Percentiles rank a stretch among this genome's conserved stretches.
Conservation (phyloP, 2,888 invertebrate species). For the Drosophila fungiperda region DNA sequence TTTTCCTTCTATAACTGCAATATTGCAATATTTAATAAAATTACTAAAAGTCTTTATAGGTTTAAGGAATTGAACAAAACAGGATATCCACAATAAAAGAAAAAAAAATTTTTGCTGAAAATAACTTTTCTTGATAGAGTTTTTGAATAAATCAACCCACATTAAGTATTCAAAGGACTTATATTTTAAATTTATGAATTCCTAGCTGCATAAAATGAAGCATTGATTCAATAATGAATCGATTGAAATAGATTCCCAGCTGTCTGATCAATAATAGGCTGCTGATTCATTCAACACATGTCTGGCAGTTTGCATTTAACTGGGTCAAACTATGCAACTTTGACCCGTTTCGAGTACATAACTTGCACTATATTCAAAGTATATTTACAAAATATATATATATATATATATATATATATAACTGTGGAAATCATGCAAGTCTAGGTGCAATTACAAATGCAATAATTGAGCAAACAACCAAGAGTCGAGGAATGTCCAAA, state of each 20-base stretch:
- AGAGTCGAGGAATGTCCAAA: constrained; percentile 64
- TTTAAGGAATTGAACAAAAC: no score
- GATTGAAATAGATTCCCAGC: constrained; percentile 4
- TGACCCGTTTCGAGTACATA: constrained; percentile 63
- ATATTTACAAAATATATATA: constrained; percentile 7
- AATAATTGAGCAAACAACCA: constrained; percentile 35
- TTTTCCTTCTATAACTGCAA: not conserved
- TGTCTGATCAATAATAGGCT: constrained; percentile 33
- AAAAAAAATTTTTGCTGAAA: not conserved
- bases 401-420: not conserved
- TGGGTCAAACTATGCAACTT: constrained; percentile 73
- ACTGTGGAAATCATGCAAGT: constrained; percentile 23
- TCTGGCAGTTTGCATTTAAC: constrained; percentile 44
- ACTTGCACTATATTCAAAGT: not conserved
- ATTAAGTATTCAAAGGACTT: not conserved
- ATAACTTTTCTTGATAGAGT: not conserved
- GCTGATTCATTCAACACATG: constrained; percentile 61
- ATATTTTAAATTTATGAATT: not conserved
- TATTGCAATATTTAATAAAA: not conserved
- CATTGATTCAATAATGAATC: not conserved
- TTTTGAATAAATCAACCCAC: not conserved
- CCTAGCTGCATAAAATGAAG: not conserved
- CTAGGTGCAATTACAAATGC: constrained; percentile 16
- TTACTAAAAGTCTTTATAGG: not conserved
- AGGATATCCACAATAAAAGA: not conserved